phyloP scores from a whole-genome alignment of 2,113 vertebrate genomes.

The Steatornis caripensis region DNA sequence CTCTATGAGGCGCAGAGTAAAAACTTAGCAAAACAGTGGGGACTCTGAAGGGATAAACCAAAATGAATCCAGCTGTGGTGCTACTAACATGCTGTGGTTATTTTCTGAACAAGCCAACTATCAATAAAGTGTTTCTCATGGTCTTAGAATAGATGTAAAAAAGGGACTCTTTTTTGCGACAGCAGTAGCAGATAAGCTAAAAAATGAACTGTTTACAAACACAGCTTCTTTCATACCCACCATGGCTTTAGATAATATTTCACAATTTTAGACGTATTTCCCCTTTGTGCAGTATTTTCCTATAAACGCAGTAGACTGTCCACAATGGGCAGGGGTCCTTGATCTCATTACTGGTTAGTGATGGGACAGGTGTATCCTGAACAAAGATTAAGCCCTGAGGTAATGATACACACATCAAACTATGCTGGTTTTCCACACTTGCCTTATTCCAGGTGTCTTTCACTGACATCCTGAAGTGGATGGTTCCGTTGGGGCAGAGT shows the following conservation, averaged over 20 bases:
- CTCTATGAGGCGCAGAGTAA: not conserved
- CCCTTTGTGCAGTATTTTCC: not conserved
- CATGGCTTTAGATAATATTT: not conserved
- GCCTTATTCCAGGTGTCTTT: rapidly evolving
- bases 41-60: not conserved
- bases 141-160: not conserved
- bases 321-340: not conserved
- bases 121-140: not conserved
- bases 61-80: not conserved
- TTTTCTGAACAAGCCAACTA: not conserved
- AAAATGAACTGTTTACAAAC: not conserved
- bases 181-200: not conserved
- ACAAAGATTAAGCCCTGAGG: not conserved
- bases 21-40: not conserved
- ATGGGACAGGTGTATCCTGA: not conserved
- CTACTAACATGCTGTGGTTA: not conserved
- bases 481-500: not conserved
- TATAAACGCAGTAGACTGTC: not conserved
- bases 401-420: not conserved
- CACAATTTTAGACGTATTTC: not conserved
- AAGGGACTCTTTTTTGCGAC: not conserved
- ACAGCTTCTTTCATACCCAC: not conserved
- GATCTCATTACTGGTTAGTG: not conserved
- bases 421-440: not conserved
- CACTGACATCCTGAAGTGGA: not conserved